Conservation (phyloP, 2,888 invertebrate genomes). For the Xestobium rufovillosum region DNA sequence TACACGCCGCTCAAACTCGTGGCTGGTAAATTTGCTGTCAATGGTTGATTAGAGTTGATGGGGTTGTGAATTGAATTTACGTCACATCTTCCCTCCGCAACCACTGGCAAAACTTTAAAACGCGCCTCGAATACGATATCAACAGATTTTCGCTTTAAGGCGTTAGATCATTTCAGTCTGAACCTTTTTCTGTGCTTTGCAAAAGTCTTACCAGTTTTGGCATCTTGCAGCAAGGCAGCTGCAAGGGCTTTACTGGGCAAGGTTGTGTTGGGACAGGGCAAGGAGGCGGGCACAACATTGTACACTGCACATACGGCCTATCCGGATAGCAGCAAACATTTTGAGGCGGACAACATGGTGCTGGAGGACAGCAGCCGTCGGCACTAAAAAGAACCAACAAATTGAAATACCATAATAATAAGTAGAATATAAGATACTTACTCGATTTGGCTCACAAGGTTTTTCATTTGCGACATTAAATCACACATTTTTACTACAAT, state of each 20-base stretch:
- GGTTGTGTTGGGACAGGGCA: constrained; percentile 32
- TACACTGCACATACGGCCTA: constrained; percentile 29
- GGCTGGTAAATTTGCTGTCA: no score
- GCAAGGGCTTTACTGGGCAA: constrained; percentile 34
- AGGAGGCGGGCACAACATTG: constrained; percentile 33
- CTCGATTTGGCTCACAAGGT: constrained; percentile 20
- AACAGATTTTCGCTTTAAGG: no score
- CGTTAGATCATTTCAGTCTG: no score
- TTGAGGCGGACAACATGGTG: constrained; percentile 5
- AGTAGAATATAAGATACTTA: neutral
- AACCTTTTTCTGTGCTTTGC: no score
- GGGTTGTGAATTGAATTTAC: no score
- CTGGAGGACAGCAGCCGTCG: constrained; percentile 9
- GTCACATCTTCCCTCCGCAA: no score
- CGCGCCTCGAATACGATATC: no score
- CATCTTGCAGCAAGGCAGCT: constrained; percentile 26
- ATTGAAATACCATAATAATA: constrained; percentile 7
- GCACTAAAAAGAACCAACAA: constrained; percentile 1
- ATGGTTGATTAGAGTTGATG: no score
- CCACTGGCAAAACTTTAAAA: no score
- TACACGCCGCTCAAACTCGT: no score
- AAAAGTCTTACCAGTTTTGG: constrained; percentile 2
- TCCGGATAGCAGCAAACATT: neutral
- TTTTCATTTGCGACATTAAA: constrained; percentile 19
- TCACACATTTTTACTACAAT: constrained; percentile 11